phyloP scores from a whole-genome alignment of 2,113 vertebrate species.

The Holacanthus passer region DNA sequence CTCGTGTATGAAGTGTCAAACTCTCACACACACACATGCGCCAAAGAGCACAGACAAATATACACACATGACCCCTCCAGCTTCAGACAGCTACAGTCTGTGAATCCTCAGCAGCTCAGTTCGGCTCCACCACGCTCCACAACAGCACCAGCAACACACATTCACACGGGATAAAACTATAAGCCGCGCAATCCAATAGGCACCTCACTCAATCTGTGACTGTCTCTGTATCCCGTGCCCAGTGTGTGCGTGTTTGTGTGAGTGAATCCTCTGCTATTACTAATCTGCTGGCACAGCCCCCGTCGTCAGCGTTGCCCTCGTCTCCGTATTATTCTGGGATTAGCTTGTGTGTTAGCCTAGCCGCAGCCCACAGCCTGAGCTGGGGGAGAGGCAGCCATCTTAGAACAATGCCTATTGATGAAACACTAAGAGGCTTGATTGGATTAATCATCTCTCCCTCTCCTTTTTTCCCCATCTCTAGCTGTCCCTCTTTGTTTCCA shows the following conservation, averaged over 20 bases:
- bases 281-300: constrained; percentile 76
- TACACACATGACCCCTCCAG: constrained; percentile 54
- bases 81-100: constrained; percentile 49
- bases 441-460: constrained; percentile 78
- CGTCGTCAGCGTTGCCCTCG: constrained; percentile 68
- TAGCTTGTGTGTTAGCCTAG: constrained; percentile 78
- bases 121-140: constrained; percentile 54
- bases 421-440: constrained; percentile 79
- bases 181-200: constrained; percentile 74
- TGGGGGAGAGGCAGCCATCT: constrained; percentile 77
- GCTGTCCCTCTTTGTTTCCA: constrained; percentile 58
- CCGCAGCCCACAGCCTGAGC: constrained; percentile 69
- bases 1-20: constrained; percentile 14
- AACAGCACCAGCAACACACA: constrained; percentile 62
- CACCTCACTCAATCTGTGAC: constrained; percentile 70
- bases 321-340: constrained; percentile 77
- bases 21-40: neutral
- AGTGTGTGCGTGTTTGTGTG: constrained; percentile 42
- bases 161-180: constrained; percentile 69
- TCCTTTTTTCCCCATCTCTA: constrained; percentile 31
- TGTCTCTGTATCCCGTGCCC: constrained; percentile 49
- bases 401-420: constrained; percentile 82
- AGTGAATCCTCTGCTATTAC: constrained; percentile 71
- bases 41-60: constrained; percentile 36
- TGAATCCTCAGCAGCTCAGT: constrained; percentile 62